A percentile compares a stretch with the other conserved stretches of the same genome.
These are phyloP conservation scores for Heteropelma amictum DNA, from an alignment of 2,888 invertebrate genomes.

Conservation along the genomic window DNA sequence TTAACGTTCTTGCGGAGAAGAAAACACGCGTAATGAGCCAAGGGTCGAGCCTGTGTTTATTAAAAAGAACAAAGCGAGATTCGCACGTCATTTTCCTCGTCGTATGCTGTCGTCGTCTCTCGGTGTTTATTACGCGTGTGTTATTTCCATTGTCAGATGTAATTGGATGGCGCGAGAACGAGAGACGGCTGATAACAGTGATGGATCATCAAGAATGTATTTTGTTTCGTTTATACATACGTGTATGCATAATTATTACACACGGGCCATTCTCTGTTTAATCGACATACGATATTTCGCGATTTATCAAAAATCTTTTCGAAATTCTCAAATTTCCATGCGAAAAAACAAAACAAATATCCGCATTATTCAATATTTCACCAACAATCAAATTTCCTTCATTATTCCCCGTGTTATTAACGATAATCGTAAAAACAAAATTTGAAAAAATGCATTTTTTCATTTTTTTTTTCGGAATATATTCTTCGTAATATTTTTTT, in stretches of 20 bases:
- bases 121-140: slow-evolving; percentile 14
- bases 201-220: slow-evolving; percentile 33
- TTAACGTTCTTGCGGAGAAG: slow-evolving; percentile 9
- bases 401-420: no score
- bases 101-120: background rate
- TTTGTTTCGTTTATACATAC: background rate
- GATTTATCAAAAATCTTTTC: background rate
- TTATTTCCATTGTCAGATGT: slow-evolving; percentile 34
- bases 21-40: background rate
- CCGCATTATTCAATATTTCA: no score
- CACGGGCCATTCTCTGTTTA: background rate
- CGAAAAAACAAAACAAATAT: background rate
- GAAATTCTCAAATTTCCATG: background rate
- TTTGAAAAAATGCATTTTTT: no score
- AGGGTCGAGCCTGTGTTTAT: background rate
- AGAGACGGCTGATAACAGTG: slow-evolving; percentile 18
- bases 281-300: no score
- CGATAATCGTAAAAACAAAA: no score
- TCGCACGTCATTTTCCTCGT: slow-evolving; percentile 9
- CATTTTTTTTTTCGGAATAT: no score
- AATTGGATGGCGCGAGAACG: slow-evolving; percentile 43
- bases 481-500: no score
- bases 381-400: no score
- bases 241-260: no score
- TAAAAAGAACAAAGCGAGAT: slow-evolving; percentile 2